phyloP scores from a whole-genome alignment of 2,113 vertebrate genomes.

The Cathartes aura region DNA sequence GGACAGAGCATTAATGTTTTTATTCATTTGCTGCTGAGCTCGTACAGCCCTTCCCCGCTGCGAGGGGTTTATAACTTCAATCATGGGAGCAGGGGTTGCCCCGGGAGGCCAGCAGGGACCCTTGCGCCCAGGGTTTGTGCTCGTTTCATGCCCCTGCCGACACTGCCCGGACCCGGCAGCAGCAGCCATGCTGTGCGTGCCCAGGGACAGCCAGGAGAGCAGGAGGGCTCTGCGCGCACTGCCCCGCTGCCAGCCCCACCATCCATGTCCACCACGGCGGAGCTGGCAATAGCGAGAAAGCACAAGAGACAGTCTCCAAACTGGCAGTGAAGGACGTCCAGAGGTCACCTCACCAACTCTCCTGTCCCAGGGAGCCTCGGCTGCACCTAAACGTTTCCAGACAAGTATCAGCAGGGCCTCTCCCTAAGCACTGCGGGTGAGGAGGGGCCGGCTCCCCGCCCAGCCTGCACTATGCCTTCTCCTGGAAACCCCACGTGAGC shows the following conservation, averaged over 20 bases:
- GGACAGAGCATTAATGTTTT: not conserved
- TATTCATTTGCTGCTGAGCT: not conserved
- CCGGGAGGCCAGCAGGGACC: not conserved
- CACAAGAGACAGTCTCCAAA: not conserved
- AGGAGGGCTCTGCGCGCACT: not conserved
- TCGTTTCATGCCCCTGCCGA: fast-evolving
- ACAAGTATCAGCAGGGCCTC: not conserved
- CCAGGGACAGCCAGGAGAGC: not conserved
- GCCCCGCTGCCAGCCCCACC: not conserved
- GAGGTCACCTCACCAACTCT: not conserved
- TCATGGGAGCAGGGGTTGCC: not conserved
- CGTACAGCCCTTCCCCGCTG: not conserved
- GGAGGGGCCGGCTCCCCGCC: not conserved
- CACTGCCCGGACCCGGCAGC: not conserved
- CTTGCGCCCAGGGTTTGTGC: not conserved
- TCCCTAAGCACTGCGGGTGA: not conserved
- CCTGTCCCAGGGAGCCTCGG: not conserved
- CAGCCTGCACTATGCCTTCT: not conserved
- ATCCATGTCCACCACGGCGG: fast-evolving
- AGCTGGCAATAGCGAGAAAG: not conserved
- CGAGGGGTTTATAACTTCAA: not conserved
- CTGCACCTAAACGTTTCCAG: not conserved
- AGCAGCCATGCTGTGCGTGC: not conserved
- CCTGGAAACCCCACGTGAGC: not conserved
- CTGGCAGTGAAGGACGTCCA: not conserved